Conservation (phyloP, 2,797 vertebrate genomes). For the Lepus oiostolus region DNA sequence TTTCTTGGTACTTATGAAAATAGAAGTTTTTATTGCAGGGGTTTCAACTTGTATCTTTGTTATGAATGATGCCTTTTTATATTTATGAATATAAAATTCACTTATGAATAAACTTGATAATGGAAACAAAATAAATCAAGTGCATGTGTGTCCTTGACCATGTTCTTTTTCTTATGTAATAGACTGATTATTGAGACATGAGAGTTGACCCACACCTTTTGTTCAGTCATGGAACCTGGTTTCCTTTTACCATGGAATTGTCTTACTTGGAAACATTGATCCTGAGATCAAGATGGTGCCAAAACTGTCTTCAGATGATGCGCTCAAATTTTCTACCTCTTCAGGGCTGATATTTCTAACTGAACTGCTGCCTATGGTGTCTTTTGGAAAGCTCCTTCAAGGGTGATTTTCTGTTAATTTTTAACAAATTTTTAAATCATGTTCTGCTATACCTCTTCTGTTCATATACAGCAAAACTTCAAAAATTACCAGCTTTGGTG, state of each 20-base stretch:
- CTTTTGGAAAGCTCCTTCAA: too few relatives aligned
- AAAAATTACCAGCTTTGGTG: too few relatives aligned
- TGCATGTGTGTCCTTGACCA: constrained; percentile 86
- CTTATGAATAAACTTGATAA: constrained; percentile 86
- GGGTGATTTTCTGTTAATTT: too few relatives aligned
- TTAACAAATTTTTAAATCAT: too few relatives aligned
- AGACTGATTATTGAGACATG: constrained; percentile 72
- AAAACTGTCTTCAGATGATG: too few relatives aligned
- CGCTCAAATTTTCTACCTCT: too few relatives aligned
- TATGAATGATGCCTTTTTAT: constrained; percentile 91
- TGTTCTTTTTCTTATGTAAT: constrained; percentile 84
- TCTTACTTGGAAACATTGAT: constrained; percentile 86
- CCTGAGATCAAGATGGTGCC: too few relatives aligned
- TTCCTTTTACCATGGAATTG: constrained; percentile 82
- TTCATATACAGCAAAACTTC: too few relatives aligned
- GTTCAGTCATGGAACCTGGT: constrained; percentile 81
- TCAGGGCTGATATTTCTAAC: too few relatives aligned
- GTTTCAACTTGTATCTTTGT: constrained; percentile 87
- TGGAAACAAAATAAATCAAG: constrained; percentile 87
- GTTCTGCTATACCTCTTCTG: too few relatives aligned
- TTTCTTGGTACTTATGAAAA: constrained; percentile 86
- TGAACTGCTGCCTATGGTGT: too few relatives aligned
- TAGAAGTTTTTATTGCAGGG: constrained; percentile 86
- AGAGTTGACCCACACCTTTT: constrained; percentile 79
- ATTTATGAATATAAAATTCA: constrained; percentile 89